Percentiles rank a stretch among this genome's conserved stretches.
These are phyloP conservation scores for Diprion similis DNA, from an alignment of 1,140 invertebrate genomes.

Conservation along the genomic window DNA sequence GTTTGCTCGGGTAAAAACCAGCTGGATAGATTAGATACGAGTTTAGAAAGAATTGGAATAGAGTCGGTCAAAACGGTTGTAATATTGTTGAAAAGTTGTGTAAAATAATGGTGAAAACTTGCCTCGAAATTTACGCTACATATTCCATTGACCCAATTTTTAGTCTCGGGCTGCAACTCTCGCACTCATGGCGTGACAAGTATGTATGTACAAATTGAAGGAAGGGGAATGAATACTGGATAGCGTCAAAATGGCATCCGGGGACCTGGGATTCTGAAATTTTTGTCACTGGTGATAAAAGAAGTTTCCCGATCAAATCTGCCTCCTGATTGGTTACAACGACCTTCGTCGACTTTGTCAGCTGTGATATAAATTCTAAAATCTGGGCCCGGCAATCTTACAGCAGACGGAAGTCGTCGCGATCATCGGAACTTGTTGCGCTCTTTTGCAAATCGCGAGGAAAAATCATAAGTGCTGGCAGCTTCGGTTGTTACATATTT, in stretches of 20 bases:
- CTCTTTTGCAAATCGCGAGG: not conserved
- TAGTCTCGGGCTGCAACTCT: not conserved
- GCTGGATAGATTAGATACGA: not conserved
- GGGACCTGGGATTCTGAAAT: too few relatives aligned
- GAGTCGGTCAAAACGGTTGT: not conserved
- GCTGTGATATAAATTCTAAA: too few relatives aligned
- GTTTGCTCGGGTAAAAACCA: not conserved
- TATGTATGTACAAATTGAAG: not conserved
- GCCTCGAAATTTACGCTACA: not conserved
- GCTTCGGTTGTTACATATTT: not conserved
- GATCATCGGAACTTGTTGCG: not conserved
- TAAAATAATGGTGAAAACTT: not conserved
- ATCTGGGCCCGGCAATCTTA: too few relatives aligned
- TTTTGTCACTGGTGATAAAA: too few relatives aligned
- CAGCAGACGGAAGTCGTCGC: not conserved
- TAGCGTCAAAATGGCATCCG: slow-evolving; percentile 7
- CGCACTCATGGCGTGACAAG: slow-evolving; percentile 6
- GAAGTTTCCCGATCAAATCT: not conserved
- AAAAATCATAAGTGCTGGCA: not conserved
- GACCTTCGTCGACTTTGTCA: not conserved
- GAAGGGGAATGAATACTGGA: not conserved
- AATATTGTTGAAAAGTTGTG: not conserved
- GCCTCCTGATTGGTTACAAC: not conserved
- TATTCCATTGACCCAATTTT: slow-evolving; percentile 4
- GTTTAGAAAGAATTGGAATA: not conserved